Evolutionary conservation across 2,113 vertebrate species (phyloP).

Genomic region (Herpetotheres cachinnans): DNA sequence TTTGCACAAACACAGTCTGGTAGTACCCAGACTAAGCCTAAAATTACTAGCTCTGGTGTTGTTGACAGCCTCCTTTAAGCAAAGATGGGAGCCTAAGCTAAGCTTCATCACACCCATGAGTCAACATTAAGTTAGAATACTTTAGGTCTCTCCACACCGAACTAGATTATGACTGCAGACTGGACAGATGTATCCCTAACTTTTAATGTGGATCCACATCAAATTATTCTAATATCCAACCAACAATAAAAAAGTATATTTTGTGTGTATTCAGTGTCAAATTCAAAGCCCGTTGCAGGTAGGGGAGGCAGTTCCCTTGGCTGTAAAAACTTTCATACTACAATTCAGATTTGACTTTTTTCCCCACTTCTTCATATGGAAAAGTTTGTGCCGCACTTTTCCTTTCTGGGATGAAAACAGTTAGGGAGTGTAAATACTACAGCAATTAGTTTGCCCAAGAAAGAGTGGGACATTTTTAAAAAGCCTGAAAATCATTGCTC

Average conservation of each 20-base stretch:
- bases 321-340: neutral
- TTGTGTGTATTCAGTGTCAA: neutral
- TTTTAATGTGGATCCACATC: neutral
- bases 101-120: neutral
- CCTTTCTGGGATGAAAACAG: neutral
- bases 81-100: neutral
- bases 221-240: neutral
- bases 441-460: neutral
- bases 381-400: neutral
- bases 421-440: neutral
- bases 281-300: neutral
- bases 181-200: neutral
- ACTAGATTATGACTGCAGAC: neutral
- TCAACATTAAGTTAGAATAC: neutral
- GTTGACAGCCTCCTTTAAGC: neutral
- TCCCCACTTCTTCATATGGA: neutral
- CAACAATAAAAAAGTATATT: neutral
- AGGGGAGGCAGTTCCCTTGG: neutral
- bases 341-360: neutral
- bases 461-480: neutral
- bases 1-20: neutral
- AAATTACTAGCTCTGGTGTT: neutral
- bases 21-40: neutral
- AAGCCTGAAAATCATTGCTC: neutral
- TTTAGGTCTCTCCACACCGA: neutral